phyloP scores from a whole-genome alignment of 2,113 vertebrate genomes.

The Buteo buteo region DNA sequence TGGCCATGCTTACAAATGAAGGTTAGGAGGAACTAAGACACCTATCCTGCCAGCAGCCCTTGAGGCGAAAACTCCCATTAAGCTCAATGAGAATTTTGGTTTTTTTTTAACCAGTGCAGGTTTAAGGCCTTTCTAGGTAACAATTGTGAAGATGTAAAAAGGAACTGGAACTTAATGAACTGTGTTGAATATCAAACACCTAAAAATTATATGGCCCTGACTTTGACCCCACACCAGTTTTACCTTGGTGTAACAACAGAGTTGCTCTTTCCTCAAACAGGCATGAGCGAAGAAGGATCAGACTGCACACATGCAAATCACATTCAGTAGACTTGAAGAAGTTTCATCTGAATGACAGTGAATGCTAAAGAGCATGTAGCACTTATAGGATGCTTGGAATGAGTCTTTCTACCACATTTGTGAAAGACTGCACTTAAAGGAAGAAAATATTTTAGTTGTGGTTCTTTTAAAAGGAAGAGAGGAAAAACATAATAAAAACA shows the following conservation, averaged over 20 bases:
- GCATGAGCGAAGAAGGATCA: constrained; percentile 44
- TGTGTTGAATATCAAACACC: constrained; percentile 27
- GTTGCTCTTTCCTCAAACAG: constrained; percentile 47
- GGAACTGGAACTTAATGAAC: background rate
- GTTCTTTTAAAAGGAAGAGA: background rate
- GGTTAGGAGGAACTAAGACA: constrained; percentile 25
- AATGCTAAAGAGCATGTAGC: constrained; percentile 33
- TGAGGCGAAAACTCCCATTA: constrained; percentile 58
- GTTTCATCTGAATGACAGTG: constrained; percentile 14
- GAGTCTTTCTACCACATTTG: constrained; percentile 14
- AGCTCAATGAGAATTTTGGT: constrained; percentile 19
- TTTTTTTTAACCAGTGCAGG: constrained; percentile 28
- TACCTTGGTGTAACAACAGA: constrained; percentile 32
- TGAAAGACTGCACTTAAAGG: constrained; percentile 22
- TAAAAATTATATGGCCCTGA: constrained; percentile 49
- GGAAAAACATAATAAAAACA: background rate
- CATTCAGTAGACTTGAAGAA: constrained; percentile 52
- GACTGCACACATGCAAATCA: constrained; percentile 43
- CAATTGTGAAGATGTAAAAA: constrained; percentile 34
- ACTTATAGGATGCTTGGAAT: constrained; percentile 38
- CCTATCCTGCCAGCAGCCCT: constrained; percentile 49
- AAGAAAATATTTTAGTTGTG: background rate
- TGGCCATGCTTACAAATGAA: constrained; percentile 43
- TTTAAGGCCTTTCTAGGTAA: constrained; percentile 61
- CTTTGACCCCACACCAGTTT: constrained; percentile 51